These are phyloP conservation scores for Andrena hattorfiana DNA, from an alignment of 2,888 invertebrate species.

Conservation along the genomic window DNA sequence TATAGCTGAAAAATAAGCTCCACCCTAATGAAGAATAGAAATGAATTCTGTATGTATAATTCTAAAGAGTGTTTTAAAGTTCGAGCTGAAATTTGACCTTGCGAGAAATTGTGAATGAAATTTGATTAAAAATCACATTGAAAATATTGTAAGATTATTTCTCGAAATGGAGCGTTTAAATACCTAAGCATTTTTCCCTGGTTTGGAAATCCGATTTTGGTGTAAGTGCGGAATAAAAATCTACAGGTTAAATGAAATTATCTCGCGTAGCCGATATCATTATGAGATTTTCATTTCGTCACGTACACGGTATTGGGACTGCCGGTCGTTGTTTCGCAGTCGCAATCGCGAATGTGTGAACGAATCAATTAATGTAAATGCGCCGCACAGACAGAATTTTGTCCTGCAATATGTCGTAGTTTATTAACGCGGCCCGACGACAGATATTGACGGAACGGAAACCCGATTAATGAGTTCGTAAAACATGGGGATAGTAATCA, in stretches of 20 bases:
- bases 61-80: too few species aligned
- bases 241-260: background rate
- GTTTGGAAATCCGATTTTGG: background rate
- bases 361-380: slow-evolving; percentile 19
- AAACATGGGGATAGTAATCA: slow-evolving; percentile 40
- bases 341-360: slow-evolving; percentile 1
- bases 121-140: background rate
- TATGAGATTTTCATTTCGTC: background rate
- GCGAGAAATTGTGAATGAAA: background rate
- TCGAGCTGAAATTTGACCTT: background rate
- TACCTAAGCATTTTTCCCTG: background rate
- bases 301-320: background rate
- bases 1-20: too few species aligned
- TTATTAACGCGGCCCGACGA: slow-evolving; percentile 10
- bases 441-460: slow-evolving; percentile 25
- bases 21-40: too few species aligned
- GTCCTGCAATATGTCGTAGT: slow-evolving; percentile 9
- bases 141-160: background rate
- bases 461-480: slow-evolving; percentile 42
- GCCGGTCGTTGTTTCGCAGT: background rate
- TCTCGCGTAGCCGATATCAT: background rate
- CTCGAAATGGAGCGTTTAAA: background rate
- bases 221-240: background rate
- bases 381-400: background rate
- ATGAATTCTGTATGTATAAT: too few species aligned